Evolutionary conservation across 2,797 vertebrate genomes (phyloP).

Genomic region (Epinephelus coioides): DNA sequence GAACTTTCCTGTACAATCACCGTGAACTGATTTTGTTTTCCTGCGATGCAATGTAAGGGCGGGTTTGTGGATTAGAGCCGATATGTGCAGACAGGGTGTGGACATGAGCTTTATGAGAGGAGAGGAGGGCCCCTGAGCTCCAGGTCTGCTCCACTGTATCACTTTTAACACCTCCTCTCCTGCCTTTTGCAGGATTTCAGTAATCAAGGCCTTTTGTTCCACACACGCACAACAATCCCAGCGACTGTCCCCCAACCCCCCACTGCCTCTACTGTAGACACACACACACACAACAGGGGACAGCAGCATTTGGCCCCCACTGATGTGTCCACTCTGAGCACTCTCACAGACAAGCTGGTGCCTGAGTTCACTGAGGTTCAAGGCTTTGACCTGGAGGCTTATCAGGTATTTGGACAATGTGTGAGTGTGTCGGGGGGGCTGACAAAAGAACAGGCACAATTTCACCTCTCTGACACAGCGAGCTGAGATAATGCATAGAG

Average conservation of each 20-base stretch:
- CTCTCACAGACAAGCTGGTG: slow-evolving; percentile 78
- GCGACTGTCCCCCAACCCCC: slow-evolving; percentile 59
- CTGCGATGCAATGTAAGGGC: not conserved
- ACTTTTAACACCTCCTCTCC: slow-evolving; percentile 85
- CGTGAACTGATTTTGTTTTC: not conserved
- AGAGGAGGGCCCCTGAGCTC: slow-evolving; percentile 55
- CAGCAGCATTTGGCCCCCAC: slow-evolving; percentile 81
- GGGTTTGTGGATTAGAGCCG: slow-evolving; percentile 75
- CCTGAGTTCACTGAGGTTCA: slow-evolving; percentile 74
- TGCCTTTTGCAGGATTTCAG: slow-evolving; percentile 87
- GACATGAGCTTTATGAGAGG: slow-evolving; percentile 56
- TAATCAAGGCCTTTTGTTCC: slow-evolving; percentile 90
- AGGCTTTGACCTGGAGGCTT: slow-evolving; percentile 67
- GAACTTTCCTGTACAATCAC: not conserved
- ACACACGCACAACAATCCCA: slow-evolving; percentile 75
- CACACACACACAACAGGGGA: slow-evolving; percentile 68
- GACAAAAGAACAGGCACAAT: slow-evolving; percentile 18
- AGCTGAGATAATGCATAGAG: slow-evolving; percentile 23
- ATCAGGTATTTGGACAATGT: slow-evolving; percentile 56
- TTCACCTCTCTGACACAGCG: slow-evolving; percentile 26
- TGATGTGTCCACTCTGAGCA: slow-evolving; percentile 62
- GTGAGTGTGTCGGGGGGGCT: slow-evolving; percentile 24
- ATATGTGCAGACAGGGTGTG: slow-evolving; percentile 79
- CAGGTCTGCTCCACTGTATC: slow-evolving; percentile 77
- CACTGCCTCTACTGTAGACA: slow-evolving; percentile 63